These are phyloP conservation scores for Drosophila suboccidentalis DNA, from an alignment of 2,888 invertebrate species.

Conservation along the genomic window DNA sequence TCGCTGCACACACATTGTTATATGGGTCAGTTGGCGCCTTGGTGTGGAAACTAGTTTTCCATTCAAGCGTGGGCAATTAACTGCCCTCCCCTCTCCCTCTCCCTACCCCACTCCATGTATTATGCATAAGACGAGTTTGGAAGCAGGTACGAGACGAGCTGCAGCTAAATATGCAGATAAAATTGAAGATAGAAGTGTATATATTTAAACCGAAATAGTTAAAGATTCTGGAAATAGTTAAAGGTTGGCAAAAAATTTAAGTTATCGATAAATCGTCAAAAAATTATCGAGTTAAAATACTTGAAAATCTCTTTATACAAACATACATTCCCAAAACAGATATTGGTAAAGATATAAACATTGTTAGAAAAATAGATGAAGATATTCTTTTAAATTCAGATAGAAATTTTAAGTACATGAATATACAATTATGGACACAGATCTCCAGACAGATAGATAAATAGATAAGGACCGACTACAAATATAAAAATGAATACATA, in stretches of 20 bases:
- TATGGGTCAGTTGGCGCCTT: conserved; percentile 77
- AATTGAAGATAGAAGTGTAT: conserved; percentile 14
- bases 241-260: too few species aligned
- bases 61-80: conserved; percentile 45
- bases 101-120: background rate
- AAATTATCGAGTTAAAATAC: too few species aligned
- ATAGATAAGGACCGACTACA: background rate
- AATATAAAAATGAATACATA: background rate
- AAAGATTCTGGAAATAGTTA: background rate
- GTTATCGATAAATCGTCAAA: too few species aligned
- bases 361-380: background rate
- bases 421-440: background rate
- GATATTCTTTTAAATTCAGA: background rate
- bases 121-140: conserved; percentile 13
- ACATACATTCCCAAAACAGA: too few species aligned
- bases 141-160: conserved; percentile 25
- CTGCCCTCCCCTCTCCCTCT: conserved; percentile 2
- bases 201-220: background rate
- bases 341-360: too few species aligned
- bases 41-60: conserved; percentile 60
- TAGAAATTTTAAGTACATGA: too few species aligned
- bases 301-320: too few species aligned
- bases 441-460: background rate
- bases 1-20: conserved; percentile 32
- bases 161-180: conserved; percentile 18